phyloP scores from a whole-genome alignment of 2,113 vertebrate genomes.

The Cavia porcellus region DNA sequence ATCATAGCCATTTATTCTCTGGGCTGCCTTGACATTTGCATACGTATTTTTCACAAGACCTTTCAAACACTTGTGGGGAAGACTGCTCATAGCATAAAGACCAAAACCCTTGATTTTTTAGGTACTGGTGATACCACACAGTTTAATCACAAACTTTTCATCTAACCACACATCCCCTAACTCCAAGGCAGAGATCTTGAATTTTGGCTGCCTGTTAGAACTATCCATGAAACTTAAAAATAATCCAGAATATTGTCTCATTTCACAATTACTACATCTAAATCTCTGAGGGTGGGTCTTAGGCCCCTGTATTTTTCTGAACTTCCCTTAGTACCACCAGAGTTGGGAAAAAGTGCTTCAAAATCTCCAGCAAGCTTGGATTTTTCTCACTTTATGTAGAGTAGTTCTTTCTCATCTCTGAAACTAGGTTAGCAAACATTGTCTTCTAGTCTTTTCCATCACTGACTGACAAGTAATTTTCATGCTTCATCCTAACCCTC shows the following conservation, averaged over 20 bases:
- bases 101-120: background rate
- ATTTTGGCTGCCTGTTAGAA: background rate
- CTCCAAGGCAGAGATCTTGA: background rate
- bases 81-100: constrained; percentile 6
- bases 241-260: background rate
- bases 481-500: background rate
- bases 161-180: background rate
- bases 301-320: background rate
- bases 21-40: background rate
- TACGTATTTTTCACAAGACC: background rate
- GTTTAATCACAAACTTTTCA: background rate
- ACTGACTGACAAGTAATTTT: background rate
- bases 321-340: background rate
- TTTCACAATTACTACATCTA: background rate
- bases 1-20: background rate
- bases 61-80: background rate
- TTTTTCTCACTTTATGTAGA: background rate
- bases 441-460: background rate
- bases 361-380: background rate
- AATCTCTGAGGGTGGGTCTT: background rate
- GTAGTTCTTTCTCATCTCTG: constrained; percentile 20
- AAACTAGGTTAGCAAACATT: background rate
- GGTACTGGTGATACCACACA: background rate
- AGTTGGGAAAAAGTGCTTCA: background rate
- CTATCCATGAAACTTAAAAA: background rate